Evolutionary conservation across 1,140 invertebrate species (phyloP), one percentile per base, ranked within the genome.

Genomic region (Neodiprion pinetum): DNA sequence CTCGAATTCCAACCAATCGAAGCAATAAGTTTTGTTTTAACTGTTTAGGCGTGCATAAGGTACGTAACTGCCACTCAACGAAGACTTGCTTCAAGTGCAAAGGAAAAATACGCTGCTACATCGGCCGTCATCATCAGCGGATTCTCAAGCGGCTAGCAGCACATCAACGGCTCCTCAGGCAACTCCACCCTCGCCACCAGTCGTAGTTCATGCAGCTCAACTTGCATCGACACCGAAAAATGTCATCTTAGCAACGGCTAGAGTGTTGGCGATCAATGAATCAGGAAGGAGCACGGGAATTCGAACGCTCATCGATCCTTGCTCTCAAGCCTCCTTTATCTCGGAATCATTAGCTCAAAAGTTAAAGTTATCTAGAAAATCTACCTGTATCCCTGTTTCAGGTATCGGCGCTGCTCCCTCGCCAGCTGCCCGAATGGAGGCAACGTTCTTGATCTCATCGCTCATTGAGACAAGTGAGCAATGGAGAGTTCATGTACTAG

Each of bases 331-430:
- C 10, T 75, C 76, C 1, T 71, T 81, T 10, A 76, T 80, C 21
- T 75, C 78, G 11, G 78, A 79, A 71, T 70, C 71, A 23, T 75
- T 78, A 10, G 73, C 71, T 49, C 80, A 80, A 67, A 40, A 71
- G 5, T 61, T 81, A 47, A 67, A 72, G 0, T 50, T 81, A 1
- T 68, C 14, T 14, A 71, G 78, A 7, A 61, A n/a, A 48, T 49
- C 28, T 40, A n/a, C 28, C 3, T 47, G 7, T 23, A 67, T n/a
- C 1, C 70, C 9, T 3, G 14, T 71, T 9, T 10, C 12, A 11
- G 74, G 74, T 1, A 72, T 75, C 61, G 74, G 74, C 14, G 74
- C 49, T 0, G 11, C 10, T 7, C 53, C 49, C 21, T 17, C 74
- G 11, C 21, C 12, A 10, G 21, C 21, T 17, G 12, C 70, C 2